A percentile compares a stretch with the other conserved stretches of the same genome.
phyloP scores from a whole-genome alignment of 2,113 vertebrate genomes.

The Hydrochoerus hydrochaeris region DNA sequence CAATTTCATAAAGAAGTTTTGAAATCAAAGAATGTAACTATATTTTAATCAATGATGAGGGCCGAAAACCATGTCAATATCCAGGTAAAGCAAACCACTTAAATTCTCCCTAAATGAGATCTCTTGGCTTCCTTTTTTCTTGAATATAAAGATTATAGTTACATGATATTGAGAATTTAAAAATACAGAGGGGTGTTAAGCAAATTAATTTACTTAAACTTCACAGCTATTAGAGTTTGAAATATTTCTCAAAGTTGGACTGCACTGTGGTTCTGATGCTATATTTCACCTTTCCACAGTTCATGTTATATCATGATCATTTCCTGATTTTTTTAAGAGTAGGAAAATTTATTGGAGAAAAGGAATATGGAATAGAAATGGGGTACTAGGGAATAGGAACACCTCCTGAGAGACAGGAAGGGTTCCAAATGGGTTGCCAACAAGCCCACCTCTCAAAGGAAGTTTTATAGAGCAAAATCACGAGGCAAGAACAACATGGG shows the following conservation, averaged over 20 bases:
- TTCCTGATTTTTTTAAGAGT: neutral
- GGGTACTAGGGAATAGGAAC: neutral
- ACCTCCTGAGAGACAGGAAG: neutral
- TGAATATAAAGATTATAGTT: constrained; percentile 37
- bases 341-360: neutral
- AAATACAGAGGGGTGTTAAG: neutral
- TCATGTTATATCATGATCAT: neutral
- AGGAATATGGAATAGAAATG: neutral
- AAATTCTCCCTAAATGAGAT: neutral
- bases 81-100: neutral
- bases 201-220: neutral
- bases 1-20: neutral
- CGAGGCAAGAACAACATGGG: neutral
- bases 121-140: neutral
- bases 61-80: neutral
- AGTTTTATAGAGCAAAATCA: neutral
- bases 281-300: neutral
- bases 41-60: neutral
- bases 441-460: neutral
- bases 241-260: neutral
- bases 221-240: neutral
- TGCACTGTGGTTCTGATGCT: neutral
- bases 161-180: neutral
- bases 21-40: constrained; percentile 14
- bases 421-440: neutral